Base-by-base conservation (phyloP, 2,797 vertebrate species). In the Champsocephalus gunnari region DNA sequence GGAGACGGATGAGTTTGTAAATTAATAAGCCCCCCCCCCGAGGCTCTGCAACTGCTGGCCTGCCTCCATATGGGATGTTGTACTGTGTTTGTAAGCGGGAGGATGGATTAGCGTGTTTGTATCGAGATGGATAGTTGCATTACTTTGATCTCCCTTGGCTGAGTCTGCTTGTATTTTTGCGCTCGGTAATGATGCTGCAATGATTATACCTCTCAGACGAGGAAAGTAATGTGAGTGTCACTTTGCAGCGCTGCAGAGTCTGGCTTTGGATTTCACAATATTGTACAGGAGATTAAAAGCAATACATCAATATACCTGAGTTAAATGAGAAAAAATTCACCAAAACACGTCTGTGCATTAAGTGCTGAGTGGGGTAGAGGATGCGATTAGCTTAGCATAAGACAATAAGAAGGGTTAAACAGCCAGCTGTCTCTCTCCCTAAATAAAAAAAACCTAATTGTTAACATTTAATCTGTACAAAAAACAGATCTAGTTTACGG, bases 21-120 rank as follows among this genome's bases (percentile, higher is more conserved):
- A 80, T 87, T 88, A 81, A 83, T 90, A 77, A 88, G 89, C 14
- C 63, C 71, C 21, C 76, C 83, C 76, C 83, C 70, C 1, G 19
- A 71, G 81, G 71, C 74, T 73, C 28, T 56, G 58, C 71, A 32
- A 60, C 66, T 43, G 14, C 69, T 77, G 76, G 75, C 71, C 72
- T 53, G 59, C 65, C 54, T 82, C 70, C 71, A 77, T 60, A 48
- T 56, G 48, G 48, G 71, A 73, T 61, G 72, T 62, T 76, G 55
- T 55, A 45, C 61, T 63, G 63, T 62, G 57, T 47, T 14, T 65
- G 57, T 58, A 24, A 67, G 14, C 74, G 16, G 57, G 12, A 64
- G 44, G 62, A 77, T 66, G 73, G 68, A 81, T 86, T 65, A 48
- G 48, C 77, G 54, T 71, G 67, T 71, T 4, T 66, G 43, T 73